phyloP scores from a whole-genome alignment of 2,113 vertebrate genomes.

The Budorcas taxicolor region DNA sequence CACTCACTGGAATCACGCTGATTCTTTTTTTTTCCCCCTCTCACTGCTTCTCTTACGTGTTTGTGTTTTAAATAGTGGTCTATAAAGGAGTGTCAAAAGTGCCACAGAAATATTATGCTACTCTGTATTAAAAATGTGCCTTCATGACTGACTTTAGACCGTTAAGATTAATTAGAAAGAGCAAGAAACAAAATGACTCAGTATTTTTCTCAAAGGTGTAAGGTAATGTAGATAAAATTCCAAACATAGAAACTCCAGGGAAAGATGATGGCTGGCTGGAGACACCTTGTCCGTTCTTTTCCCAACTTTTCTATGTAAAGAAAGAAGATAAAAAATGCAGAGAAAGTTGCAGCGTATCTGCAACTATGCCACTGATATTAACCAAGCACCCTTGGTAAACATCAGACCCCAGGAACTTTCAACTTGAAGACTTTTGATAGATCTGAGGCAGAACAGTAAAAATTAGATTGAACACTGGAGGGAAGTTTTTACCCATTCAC shows the following conservation, averaged over 20 bases:
- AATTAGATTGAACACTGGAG: background rate
- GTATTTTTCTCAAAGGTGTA: background rate
- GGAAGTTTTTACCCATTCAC: background rate
- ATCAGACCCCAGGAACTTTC: background rate
- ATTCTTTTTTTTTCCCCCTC: background rate
- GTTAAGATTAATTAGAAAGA: conserved; percentile 26
- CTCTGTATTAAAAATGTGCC: background rate
- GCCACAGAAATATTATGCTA: background rate
- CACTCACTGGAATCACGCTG: background rate
- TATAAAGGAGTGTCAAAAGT: background rate
- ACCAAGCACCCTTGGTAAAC: background rate
- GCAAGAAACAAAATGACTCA: background rate
- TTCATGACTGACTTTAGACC: background rate
- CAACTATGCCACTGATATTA: background rate
- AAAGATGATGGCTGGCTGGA: background rate
- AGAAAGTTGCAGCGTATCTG: background rate
- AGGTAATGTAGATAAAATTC: background rate
- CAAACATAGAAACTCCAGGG: background rate
- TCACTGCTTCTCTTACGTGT: background rate
- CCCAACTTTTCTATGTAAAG: background rate
- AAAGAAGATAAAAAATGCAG: background rate
- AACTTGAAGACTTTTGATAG: background rate
- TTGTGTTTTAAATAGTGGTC: conserved; percentile 34
- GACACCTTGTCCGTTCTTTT: background rate
- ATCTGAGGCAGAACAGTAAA: background rate